Evolutionary conservation across 2,113 vertebrate species (phyloP), one percentile per base, ranked within the genome.

Genomic region (Scomber scombrus): DNA sequence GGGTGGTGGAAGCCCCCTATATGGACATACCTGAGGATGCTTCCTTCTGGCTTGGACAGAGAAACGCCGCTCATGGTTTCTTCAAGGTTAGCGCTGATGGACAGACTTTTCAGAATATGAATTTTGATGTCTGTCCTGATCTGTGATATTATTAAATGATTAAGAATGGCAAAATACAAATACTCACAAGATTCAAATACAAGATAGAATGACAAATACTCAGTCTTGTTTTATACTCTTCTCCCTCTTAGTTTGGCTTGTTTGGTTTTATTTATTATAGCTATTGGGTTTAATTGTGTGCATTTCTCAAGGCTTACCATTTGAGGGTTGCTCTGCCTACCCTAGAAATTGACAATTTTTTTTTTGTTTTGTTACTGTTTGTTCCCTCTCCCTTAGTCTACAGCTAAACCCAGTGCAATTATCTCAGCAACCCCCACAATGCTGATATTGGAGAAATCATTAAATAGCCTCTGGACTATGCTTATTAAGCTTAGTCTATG

Each of bases 1-100:
- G 97, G 89, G 96, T 99, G 71, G 96, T 98, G 70, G 96, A 98
- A 70, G 96, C 96, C 34, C 97, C 97, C 11, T 96, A 93, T 77
- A 97, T 97, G 95, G 96, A 98, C 84, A 95, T 99, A 75, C 97
- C 97, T 65, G 85, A 95, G 55, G 97, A 96, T 10, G 95, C 97
- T 51, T 94, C 96, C 1, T 95, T 99, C 93, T 99, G 98, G 98
- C 89, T 99, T 52, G 98, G 98, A 88, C 98, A 99, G 86, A 96
- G 98, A 88, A 99, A 99, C 90, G 94, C 95, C 18, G 97, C 97
- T 16, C 98, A 99, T 21, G 97, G 98, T 57, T 97, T 97, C 91
- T 99, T 99, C 89, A 99, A 99, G 97, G 98, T 88, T 57, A 55
- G 86, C 26, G 1, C 56, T 18, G 49, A 23, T 49, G 19, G 3